Percentiles rank a stretch among this genome's conserved stretches.
Evolutionary conservation across 2,888 invertebrate genomes (phyloP).

Genomic region (Tinea semifulvella): DNA sequence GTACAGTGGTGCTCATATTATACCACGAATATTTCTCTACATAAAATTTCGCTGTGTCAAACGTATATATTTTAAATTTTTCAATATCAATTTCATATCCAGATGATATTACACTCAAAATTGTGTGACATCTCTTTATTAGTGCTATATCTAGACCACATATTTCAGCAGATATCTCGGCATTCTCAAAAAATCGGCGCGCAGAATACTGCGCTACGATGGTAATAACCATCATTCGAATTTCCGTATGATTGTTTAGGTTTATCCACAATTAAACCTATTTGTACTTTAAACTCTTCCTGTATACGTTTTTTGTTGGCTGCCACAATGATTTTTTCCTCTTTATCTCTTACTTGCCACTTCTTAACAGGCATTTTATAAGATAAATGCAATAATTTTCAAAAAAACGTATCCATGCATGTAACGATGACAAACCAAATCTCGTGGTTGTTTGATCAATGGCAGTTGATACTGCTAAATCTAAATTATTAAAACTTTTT

Average conservation of each 20-base stretch:
- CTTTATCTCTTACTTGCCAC: background rate
- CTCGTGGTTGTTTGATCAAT: background rate
- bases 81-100: conserved; percentile 4
- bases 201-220: no score
- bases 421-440: background rate
- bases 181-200: conserved; percentile 23
- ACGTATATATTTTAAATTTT: background rate
- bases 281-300: conserved; percentile 17
- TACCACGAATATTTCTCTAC: conserved; percentile 23
- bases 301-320: conserved; percentile 16
- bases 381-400: background rate
- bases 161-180: conserved; percentile 20
- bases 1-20: conserved; percentile 23
- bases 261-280: conserved; percentile 21
- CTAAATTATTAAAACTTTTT: background rate
- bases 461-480: background rate
- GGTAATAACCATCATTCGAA: conserved; percentile 17
- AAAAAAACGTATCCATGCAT: conserved; percentile 1
- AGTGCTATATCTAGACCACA: conserved; percentile 24
- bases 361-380: background rate
- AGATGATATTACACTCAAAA: conserved; percentile 9
- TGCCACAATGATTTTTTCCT: background rate
- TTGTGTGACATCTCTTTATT: conserved; percentile 16
- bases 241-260: conserved; percentile 19
- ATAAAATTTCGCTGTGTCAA: conserved; percentile 7